Conservation (phyloP, 1,140 invertebrate genomes). For the Neotoxoptera formosana region DNA sequence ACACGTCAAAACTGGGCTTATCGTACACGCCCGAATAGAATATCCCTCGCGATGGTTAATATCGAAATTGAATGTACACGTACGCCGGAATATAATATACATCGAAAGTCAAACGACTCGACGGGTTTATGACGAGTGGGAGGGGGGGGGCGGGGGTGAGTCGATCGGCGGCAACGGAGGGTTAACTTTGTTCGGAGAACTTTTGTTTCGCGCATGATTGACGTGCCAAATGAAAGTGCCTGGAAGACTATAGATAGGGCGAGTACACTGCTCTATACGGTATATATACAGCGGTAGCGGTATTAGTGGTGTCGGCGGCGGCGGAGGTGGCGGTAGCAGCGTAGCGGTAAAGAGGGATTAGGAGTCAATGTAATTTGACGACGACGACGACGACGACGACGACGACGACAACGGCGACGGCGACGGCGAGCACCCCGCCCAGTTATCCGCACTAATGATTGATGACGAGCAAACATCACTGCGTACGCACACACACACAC, state of each 20-base stretch:
- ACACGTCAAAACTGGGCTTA: not conserved
- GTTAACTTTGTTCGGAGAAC: slow-evolving; percentile 21
- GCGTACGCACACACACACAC: no score
- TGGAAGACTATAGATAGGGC: not conserved
- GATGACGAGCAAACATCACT: slow-evolving; percentile 31
- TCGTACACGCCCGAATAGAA: not conserved
- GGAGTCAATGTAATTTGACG: slow-evolving; percentile 50
- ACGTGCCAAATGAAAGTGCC: slow-evolving; percentile 43
- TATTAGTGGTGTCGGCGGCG: not conserved
- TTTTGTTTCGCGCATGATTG: slow-evolving; percentile 39
- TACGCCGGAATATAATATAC: not conserved
- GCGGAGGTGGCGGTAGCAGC: not conserved
- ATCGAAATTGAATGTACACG: not conserved
- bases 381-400: slow-evolving; percentile 10
- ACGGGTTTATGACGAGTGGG: not conserved
- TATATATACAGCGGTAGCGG: not conserved
- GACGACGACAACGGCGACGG: not conserved
- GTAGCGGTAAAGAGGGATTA: slow-evolving; percentile 17
- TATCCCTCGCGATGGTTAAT: not conserved
- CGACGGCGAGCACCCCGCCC: not conserved
- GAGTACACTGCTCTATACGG: not conserved
- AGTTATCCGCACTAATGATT: slow-evolving; percentile 3
- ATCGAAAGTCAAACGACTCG: not conserved
- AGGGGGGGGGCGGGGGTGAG: not conserved
- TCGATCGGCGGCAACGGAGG: not conserved